Conservation (phyloP, 2,888 invertebrate genomes). For the Biston stratarius region DNA sequence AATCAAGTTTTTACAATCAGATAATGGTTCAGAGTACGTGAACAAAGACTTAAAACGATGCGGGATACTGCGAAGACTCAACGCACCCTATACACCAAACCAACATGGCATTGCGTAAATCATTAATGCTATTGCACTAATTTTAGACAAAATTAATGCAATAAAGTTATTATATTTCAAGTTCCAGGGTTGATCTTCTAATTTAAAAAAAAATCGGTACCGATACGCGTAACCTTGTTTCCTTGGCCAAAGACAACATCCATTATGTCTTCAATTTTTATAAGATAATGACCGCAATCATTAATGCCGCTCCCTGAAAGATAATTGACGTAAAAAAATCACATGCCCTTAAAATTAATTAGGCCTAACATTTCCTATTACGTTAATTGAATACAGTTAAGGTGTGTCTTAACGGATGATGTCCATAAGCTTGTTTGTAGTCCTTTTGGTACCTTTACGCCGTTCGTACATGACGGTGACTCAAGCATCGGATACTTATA, state of each 20-base stretch:
- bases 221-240: background rate
- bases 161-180: too few relatives aligned
- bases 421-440: conserved; percentile 13
- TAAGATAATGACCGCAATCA: conserved; percentile 26
- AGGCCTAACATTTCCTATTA: conserved; percentile 47
- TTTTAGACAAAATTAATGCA: too few relatives aligned
- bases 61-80: too few relatives aligned
- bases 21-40: too few relatives aligned
- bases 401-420: conserved; percentile 25
- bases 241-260: conserved; percentile 24
- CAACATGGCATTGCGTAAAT: too few relatives aligned
- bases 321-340: conserved; percentile 41
- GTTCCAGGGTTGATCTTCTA: too few relatives aligned
- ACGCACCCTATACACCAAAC: too few relatives aligned
- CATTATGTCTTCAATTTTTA: conserved; percentile 31
- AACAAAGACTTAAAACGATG: too few relatives aligned
- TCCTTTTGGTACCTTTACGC: background rate
- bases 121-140: too few relatives aligned
- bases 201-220: too few relatives aligned
- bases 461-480: background rate
- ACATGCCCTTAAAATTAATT: conserved; percentile 47
- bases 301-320: conserved; percentile 37
- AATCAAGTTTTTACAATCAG: too few relatives aligned
- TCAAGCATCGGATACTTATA: background rate
- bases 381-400: conserved; percentile 50